These are phyloP conservation scores for Clepsis dumicolana DNA, from an alignment of 2,888 invertebrate genomes.

Conservation along the genomic window DNA sequence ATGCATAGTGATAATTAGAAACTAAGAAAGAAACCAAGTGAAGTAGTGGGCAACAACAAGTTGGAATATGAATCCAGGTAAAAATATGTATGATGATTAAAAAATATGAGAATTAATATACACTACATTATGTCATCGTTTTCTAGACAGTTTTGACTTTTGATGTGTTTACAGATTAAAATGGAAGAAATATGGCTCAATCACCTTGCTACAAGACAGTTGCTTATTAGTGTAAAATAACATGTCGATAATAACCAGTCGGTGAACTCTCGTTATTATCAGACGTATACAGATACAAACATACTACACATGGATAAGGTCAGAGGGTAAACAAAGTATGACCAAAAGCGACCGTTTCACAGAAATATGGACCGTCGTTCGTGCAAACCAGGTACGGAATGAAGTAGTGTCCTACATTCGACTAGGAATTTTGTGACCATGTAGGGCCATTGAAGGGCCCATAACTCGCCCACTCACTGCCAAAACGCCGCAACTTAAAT, in stretches of 20 bases:
- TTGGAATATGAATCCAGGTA: too few relatives aligned
- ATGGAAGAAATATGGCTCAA: too few relatives aligned
- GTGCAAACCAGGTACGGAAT: constrained; percentile 7
- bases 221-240: too few relatives aligned
- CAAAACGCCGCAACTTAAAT: neutral
- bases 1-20: too few relatives aligned
- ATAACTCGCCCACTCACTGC: constrained; percentile 42
- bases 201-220: too few relatives aligned
- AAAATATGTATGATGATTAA: too few relatives aligned
- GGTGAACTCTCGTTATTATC: neutral
- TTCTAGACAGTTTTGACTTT: too few relatives aligned
- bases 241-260: too few relatives aligned
- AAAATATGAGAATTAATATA: neutral
- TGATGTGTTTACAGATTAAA: too few relatives aligned
- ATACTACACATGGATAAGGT: neutral
- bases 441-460: constrained; percentile 60
- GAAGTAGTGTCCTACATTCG: constrained; percentile 16
- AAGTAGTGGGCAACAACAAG: too few relatives aligned
- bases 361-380: constrained; percentile 15
- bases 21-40: too few relatives aligned
- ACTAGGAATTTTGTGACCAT: constrained; percentile 18
- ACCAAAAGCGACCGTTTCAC: constrained; percentile 10
- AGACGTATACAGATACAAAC: neutral
- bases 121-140: neutral
- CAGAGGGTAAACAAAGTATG: constrained; percentile 11